These are phyloP conservation scores for Tympanuchus pallidicinctus DNA, from an alignment of 2,113 vertebrate species.

Conservation along the genomic window DNA sequence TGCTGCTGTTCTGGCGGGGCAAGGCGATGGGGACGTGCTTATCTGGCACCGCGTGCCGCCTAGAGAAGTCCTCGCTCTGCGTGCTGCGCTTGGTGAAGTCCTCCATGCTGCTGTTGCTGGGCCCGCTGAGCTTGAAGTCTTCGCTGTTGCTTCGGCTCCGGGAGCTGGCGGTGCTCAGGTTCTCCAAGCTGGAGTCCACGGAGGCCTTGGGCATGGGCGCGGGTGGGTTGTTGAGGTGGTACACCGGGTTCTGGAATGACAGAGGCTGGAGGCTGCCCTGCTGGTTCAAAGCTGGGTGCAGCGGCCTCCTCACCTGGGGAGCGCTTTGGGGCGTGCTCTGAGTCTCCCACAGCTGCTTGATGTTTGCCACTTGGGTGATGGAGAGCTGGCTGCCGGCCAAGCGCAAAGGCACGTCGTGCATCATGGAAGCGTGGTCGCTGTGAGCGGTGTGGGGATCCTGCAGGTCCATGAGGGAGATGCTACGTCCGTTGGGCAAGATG, in stretches of 20 bases:
- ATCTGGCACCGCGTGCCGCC: slow-evolving; percentile 67
- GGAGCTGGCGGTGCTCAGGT: slow-evolving; percentile 92
- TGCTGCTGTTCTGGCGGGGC: slow-evolving; percentile 87
- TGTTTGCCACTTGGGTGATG: slow-evolving; percentile 77
- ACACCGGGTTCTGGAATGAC: slow-evolving; percentile 95
- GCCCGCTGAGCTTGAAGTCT: slow-evolving; percentile 82
- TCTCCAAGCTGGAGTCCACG: slow-evolving; percentile 92
- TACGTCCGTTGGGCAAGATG: slow-evolving; percentile 86
- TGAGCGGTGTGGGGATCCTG: slow-evolving; percentile 84
- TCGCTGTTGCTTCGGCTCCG: slow-evolving; percentile 89
- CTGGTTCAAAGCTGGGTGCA: slow-evolving; percentile 86
- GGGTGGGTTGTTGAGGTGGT: slow-evolving; percentile 89
- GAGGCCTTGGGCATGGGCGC: slow-evolving; percentile 76
- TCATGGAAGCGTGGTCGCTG: slow-evolving; percentile 42
- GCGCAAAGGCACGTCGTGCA: slow-evolving; percentile 83
- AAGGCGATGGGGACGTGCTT: slow-evolving; percentile 81
- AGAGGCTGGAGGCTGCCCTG: slow-evolving; percentile 91
- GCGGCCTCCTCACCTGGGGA: slow-evolving; percentile 89
- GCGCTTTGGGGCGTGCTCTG: slow-evolving; percentile 89
- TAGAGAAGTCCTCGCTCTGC: slow-evolving; percentile 84
- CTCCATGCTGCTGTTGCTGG: slow-evolving; percentile 91
- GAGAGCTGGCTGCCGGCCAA: slow-evolving; percentile 89
- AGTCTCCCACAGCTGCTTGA: slow-evolving; percentile 81
- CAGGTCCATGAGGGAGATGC: slow-evolving; percentile 94
- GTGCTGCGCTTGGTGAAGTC: slow-evolving; percentile 84